Base-by-base conservation (phyloP, 2,888 invertebrate species). In the Cacoxenus indagator region DNA sequence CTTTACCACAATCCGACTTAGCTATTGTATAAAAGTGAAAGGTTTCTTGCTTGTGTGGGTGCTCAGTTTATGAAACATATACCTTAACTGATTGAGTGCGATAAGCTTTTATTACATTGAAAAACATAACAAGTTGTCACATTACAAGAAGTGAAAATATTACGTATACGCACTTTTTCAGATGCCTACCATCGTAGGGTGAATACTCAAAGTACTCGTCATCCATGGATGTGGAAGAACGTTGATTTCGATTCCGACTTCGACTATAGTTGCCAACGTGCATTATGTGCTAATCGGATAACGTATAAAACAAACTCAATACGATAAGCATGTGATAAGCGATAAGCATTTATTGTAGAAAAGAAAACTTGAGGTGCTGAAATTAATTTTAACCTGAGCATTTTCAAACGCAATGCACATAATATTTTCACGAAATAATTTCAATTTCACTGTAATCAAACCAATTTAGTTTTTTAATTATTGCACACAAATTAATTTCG, bases 161-260 rank as follows among this genome's bases (percentile, higher is more conserved):
- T 29, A 73, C 19, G 26, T 67, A 82, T 86, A 87, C 87, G 77
- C 84, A 87, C 86, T 76, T 87, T 81, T 87, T 86, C 71, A 86
- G 78, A 77, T 86, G 84, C 77, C 85, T 84, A 76, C 82, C 76
- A 81, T 85, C 86, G 77, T 84, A 86, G 54, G 86, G 85, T 76
- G 86, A 79, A 74, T 84, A 85, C 71, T 83, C 83, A 75, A 82
- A 86, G 78, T 81, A 86, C 77, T 85, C 84, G 85, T 86, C 80
- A 84, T 84, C 86, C 86, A 86, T 86, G 78, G 11, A 67, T 17
- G n/a, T 19, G 27, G 55, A 8, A 67, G 43, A 27, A 26, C 17
- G 31, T 26, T 48, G 37, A 37, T 14, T 37, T 14, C 14, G 37
- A 11, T 11, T 37, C 37, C 14, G 37, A 11, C 8, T 14, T 11